A percentile compares a stretch with the other conserved stretches of the same genome.
Evolutionary conservation across 1,140 invertebrate genomes (phyloP).

Genomic region (Pseudomyrmex pallidus): DNA sequence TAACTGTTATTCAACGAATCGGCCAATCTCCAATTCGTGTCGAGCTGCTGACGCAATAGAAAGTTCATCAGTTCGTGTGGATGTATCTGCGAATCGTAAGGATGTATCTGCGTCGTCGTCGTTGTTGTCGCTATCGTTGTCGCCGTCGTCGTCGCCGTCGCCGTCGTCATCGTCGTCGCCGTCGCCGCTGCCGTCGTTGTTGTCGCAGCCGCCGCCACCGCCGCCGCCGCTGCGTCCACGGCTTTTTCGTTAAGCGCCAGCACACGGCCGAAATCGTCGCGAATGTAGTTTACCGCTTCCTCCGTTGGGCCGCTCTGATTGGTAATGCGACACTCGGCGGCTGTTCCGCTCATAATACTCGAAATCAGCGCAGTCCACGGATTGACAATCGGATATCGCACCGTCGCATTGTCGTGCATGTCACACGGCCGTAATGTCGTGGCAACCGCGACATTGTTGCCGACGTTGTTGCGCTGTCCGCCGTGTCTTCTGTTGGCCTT

Average conservation of each 20-base stretch:
- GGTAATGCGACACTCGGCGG: constrained; percentile 88
- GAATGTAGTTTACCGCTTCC: constrained; percentile 95
- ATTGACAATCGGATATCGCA: constrained; percentile 50
- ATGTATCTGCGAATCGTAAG: constrained; percentile 75
- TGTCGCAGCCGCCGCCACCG: constrained; percentile 75
- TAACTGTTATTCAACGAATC: constrained; percentile 86
- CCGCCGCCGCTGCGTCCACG: constrained; percentile 85
- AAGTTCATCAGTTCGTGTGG: constrained; percentile 76
- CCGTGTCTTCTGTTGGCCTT: constrained; percentile 59
- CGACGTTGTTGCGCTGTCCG: constrained; percentile 64
- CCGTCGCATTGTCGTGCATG: too few species aligned
- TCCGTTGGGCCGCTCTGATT: constrained; percentile 95
- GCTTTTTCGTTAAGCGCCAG: constrained; percentile 94
- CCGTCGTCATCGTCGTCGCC: too few species aligned
- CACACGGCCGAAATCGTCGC: constrained; percentile 89
- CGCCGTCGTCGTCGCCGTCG: too few species aligned
- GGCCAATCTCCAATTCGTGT: constrained; percentile 80
- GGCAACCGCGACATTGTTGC: constrained; percentile 66
- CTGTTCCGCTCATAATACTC: constrained; percentile 81
- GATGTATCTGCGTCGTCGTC: constrained; percentile 9
- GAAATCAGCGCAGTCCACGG: constrained; percentile 74
- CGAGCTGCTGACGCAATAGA: constrained; percentile 81
- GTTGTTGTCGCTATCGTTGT: too few species aligned
- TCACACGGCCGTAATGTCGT: constrained; percentile 65
- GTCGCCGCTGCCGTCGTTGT: too few species aligned